Base-by-base conservation (phyloP, 2,888 invertebrate species). In the Tetrapedia diversipes region DNA sequence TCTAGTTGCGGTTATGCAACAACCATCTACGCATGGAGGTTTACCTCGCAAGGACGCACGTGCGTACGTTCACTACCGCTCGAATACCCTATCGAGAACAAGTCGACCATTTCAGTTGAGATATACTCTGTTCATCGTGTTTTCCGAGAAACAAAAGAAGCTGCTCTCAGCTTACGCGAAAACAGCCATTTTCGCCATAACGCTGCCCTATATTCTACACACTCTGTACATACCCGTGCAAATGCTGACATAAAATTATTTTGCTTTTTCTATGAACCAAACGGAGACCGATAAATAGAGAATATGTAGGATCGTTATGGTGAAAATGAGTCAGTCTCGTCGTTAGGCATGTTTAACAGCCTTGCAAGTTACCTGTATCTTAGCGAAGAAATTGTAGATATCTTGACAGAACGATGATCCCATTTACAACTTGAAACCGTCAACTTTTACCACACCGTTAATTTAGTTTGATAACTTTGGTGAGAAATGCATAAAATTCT, bases 1-100 rank as follows among this genome's bases (percentile, higher is more conserved):
- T 73, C 73, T 71, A 69, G 51, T 67, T 78, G 56, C 56, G 67
- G 65, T 81, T 82, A 78, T 61, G 82, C 78, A 84, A n/a, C n/a
- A n/a, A 84, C 37, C 57, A 56, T 60, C 65, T 53, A 51, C 73
- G 72, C 75, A 74, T 37, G 74, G 84, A 70, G 78, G 68, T 72
- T 77, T 71, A 75, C 73, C 81, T 82, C 75, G 77, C 85, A 82
- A 82, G 83, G 82, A 81, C 85, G 81, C 78, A 71, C 82, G 71
- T 79, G 82, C 66, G 75, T 70, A 71, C 82, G 79, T 79, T 84
- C 83, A 76, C 83, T 60, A 70, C 71, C 84, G 73, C 57, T 79
- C 72, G 37, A 83, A 81, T 77, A 64, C 82, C 77, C n/a, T n/a
- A 75, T 79, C 71, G 66, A 51, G 54, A 68, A 39, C 56, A 68